Evolutionary conservation across 2,113 vertebrate genomes (phyloP), one percentile per base, ranked within the genome.

Genomic region (Dolichallabes microphthalmus): DNA sequence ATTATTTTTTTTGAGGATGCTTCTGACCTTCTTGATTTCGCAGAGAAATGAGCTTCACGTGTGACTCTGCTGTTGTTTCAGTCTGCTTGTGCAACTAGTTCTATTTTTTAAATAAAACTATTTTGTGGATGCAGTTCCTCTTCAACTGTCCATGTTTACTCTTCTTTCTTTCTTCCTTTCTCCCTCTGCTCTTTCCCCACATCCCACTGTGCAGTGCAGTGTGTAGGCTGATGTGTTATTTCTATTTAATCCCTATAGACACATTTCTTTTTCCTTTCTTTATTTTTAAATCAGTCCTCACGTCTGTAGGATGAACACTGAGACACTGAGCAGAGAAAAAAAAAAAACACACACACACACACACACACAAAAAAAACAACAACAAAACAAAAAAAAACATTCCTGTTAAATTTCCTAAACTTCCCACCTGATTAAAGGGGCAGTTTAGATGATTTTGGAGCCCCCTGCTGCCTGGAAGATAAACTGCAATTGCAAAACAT

Each of bases 21-120:
- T 93, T 93, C 89, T 93, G 94, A 94, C 93, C 93, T 94, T 94
- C 90, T 92, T 95, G 91, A 90, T 91, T 95, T 94, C 91, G 92
- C 90, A 89, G 91, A 94, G 90, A 92, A 92, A 92, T 91, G 89
- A 90, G 88, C 92, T 93, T 93, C 92, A 92, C 92, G 90, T 92
- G 93, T 93, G 92, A 91, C 90, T 92, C 92, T 94, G 91, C 93
- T 90, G 90, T 93, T 90, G 93, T 94, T 92, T 95, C 91, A 91
- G 93, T 95, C 94, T 95, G 94, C 95, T 95, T 95, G 93, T 95
- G 94, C 94, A 91, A 94, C 94, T 95, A 95, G 94, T 92, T 95
- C 90, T 95, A 95, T 95, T 95, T 95, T 95, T 94, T 95, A 95
- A 95, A 95, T 95, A 95, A 95, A 95, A 94, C 90, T 94, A 95